Percentiles rank a stretch among this genome's conserved stretches.
These are phyloP conservation scores for Podarcis muralis DNA, from an alignment of 2,113 vertebrate genomes.

Conservation along the genomic window DNA sequence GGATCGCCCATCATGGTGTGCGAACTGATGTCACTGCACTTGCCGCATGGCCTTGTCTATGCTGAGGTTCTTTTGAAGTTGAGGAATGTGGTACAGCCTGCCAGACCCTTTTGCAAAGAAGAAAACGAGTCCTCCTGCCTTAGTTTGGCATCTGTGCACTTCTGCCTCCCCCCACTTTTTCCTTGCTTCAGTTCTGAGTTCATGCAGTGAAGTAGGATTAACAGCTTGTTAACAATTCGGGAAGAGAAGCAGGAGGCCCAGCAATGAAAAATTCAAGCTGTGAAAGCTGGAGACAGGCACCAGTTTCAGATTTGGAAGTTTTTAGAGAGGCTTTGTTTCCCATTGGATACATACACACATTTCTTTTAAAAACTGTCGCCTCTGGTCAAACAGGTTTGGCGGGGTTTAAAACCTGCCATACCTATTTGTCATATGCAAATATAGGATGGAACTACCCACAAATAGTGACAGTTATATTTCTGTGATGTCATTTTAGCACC, in stretches of 20 bases:
- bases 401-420: background rate
- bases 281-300: background rate
- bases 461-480: background rate
- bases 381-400: background rate
- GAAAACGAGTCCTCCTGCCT: background rate
- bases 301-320: background rate
- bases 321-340: background rate
- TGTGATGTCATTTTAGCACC: no score
- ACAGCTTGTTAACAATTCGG: slow-evolving; percentile 21
- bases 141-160: background rate
- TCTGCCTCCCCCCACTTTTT: background rate
- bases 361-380: background rate
- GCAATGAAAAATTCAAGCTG: background rate
- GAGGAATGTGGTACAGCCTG: background rate
- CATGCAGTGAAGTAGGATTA: slow-evolving; percentile 11
- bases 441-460: background rate
- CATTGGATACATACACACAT: background rate
- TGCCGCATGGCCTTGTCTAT: background rate
- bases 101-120: background rate
- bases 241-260: background rate
- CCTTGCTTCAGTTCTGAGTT: slow-evolving; percentile 18
- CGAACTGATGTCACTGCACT: background rate
- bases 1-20: background rate
- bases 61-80: background rate
- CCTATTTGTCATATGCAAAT: background rate